A percentile compares a stretch with the other conserved stretches of the same genome.
Conservation (phyloP, 2,113 vertebrate species). For the Stomatorhinus ivindoensis region DNA sequence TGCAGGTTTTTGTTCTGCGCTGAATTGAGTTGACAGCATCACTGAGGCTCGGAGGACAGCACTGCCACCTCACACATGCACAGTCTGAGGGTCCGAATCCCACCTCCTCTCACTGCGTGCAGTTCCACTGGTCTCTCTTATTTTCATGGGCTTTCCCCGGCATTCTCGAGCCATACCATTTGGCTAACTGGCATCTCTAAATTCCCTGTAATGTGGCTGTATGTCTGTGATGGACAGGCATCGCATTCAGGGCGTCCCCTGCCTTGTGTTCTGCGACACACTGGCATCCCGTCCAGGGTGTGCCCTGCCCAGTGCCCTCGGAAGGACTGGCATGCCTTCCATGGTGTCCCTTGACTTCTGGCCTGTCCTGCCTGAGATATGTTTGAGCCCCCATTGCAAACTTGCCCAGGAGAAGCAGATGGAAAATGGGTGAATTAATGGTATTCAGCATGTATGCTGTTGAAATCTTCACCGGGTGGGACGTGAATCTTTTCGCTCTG, state of each 20-base stretch:
- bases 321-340: neutral
- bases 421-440: neutral
- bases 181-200: neutral
- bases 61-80: neutral
- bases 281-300: neutral
- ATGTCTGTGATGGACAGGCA: neutral
- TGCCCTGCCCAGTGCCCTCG: neutral
- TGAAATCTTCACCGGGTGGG: neutral
- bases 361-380: neutral
- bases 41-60: neutral
- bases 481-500: neutral
- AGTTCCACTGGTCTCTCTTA: neutral
- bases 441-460: neutral
- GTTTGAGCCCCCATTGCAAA: neutral
- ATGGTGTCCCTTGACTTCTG: neutral
- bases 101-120: neutral
- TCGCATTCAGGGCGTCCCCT: neutral
- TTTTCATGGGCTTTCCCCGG: neutral
- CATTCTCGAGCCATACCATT: neutral
- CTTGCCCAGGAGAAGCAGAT: neutral
- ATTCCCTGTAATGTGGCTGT: neutral
- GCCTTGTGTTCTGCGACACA: neutral
- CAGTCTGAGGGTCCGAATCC: neutral
- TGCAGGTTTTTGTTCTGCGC: neutral
- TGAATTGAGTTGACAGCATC: neutral